Conservation (phyloP, 2,888 invertebrate species). For the Philereme transversata region DNA sequence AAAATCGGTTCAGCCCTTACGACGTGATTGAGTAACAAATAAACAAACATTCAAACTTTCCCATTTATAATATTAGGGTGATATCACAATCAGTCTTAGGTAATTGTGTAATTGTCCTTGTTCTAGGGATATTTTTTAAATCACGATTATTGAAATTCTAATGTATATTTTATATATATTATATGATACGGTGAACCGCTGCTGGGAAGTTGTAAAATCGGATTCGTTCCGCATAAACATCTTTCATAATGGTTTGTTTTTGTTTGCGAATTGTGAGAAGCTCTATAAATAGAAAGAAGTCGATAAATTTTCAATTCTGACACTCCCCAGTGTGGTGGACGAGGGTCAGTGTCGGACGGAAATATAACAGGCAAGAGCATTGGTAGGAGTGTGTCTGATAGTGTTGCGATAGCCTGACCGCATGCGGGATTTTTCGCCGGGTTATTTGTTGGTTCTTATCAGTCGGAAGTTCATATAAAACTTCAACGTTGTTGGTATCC, state of each 20-base stretch:
- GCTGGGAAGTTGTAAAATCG: neutral
- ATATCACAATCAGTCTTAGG: too few species aligned
- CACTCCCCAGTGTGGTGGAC: constrained; percentile 9
- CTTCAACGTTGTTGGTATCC: too few species aligned
- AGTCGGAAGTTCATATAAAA: neutral
- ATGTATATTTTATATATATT: too few species aligned
- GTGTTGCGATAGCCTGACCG: neutral
- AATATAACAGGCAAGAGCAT: constrained; percentile 14
- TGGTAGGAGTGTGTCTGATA: constrained; percentile 20
- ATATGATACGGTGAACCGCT: too few species aligned
- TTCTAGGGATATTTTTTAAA: too few species aligned
- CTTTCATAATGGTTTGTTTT: neutral
- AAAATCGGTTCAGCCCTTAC: too few species aligned
- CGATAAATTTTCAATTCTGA: constrained; percentile 11
- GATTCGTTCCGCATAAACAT: neutral
- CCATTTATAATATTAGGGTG: too few species aligned
- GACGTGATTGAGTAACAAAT: too few species aligned
- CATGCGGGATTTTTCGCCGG: constrained; percentile 5
- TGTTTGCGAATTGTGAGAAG: constrained; percentile 5
- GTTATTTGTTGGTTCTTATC: neutral
- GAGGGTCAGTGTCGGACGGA: constrained; percentile 29
- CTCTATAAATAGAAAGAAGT: constrained; percentile 13
- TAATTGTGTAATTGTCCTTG: too few species aligned
- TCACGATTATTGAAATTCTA: too few species aligned
- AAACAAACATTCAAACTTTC: too few species aligned